A percentile compares a stretch with the other conserved stretches of the same genome.
Conservation (phyloP, 2,888 invertebrate genomes). For the Lasioglossum figueresi region DNA sequence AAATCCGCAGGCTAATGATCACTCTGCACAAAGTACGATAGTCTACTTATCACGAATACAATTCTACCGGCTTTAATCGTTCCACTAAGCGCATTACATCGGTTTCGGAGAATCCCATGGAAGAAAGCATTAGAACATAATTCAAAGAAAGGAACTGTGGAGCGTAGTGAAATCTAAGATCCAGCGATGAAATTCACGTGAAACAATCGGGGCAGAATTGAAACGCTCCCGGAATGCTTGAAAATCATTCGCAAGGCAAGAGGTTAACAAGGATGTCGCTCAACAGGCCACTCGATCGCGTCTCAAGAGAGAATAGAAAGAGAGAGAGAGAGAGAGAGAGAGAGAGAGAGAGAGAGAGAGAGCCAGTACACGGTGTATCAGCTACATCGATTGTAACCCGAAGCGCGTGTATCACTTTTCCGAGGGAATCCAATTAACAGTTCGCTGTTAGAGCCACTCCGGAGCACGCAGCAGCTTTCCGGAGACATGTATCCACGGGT, state of each 20-base stretch:
- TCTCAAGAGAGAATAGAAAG: background rate
- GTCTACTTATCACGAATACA: background rate
- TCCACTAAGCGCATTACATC: background rate
- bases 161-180: background rate
- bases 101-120: background rate
- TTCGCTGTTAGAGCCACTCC: background rate
- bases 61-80: background rate
- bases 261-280: background rate
- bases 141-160: background rate
- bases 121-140: background rate
- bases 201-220: background rate
- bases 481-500: background rate
- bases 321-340: background rate
- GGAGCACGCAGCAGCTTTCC: background rate
- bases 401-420: background rate
- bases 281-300: constrained; percentile 5
- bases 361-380: background rate
- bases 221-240: background rate
- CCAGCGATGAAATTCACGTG: background rate
- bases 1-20: background rate
- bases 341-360: background rate
- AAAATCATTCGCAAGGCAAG: background rate
- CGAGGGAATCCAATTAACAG: background rate
- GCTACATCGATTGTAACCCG: background rate
- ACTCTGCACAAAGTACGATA: background rate